Evolutionary conservation across 2,113 vertebrate species (phyloP), one percentile per base, ranked within the genome.

Genomic region (Gasterosteus aculeatus): DNA sequence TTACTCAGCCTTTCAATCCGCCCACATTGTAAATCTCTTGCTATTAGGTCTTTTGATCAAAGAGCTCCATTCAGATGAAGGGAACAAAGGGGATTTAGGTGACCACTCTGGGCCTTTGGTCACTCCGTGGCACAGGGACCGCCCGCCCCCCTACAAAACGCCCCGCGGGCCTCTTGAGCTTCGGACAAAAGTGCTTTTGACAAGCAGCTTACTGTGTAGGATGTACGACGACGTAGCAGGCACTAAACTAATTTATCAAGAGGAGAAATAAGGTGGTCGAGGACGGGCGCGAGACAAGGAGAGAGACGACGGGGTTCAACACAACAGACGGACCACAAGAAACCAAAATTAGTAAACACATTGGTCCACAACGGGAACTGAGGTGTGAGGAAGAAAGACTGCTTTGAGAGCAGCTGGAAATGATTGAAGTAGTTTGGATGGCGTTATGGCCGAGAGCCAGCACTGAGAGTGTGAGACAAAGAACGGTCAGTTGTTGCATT

Each of bases 31-130:
- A 87, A 89, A 84, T 84, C 82, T 61, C 71, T 81, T 47, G 70
- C 80, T 72, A 84, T 82, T 77, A 86, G 89, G 84, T 84, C 67
- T 85, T 63, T 69, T 69, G 68, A 93, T 93, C 91, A 95, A 94
- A 94, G 87, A 69, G 78, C 80, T 69, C 80, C 83, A 92, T 94
- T 95, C 89, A 93, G 77, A 80, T 70, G 77, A 59, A 26, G 63
- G 77, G 78, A 88, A 94, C 93, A 95, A 94, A 92, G 90, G 88
- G 82, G 89, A 93, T 67, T 74, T 90, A 92, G 88, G 93, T 92
- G 92, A 92, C 92, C 80, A 90, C 83, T 90, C 88, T 69, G 77
- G 76, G 75, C 85, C 85, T 85, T 82, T 47, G 47, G 82, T 82
- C 84, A 75, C 88, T 84, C 84, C n/a, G 39, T 78, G 84, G 88